Base-by-base conservation (phyloP, 2,797 vertebrate genomes). In the Anisognathus igniventris region DNA sequence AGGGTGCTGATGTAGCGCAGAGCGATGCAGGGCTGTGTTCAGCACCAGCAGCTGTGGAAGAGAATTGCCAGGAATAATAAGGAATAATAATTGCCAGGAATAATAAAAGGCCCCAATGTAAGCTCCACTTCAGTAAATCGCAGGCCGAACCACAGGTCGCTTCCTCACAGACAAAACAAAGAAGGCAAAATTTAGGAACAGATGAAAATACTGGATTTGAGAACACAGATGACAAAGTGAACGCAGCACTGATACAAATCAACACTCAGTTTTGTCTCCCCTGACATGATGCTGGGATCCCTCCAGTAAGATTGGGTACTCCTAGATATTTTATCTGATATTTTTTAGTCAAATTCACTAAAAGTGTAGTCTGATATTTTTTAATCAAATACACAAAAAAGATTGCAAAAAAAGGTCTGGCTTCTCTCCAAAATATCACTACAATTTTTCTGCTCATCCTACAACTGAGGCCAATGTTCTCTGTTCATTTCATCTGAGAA, bases 31-130 rank as follows among this genome's bases (percentile, higher is more conserved):
- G 23, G 18, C 42, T 7, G 62, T 7, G 23, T 9, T 45, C 86
- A 87, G 81, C 71, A 67, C 39, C 65, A 70, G 39, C 87, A 90
- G 91, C 77, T 83, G 90, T 4, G 68, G 85, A 50, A 79, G 57
- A 70, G 48, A 76, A 60, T 8, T 76, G 91, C 44, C 64, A 91
- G 67, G 2, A 72, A 82, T 44, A 75, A 72, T 21, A 51, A 78
- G 37, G 66, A 70, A 40, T 40, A 54, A 54, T 71, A 76, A 64
- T 10, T 70, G 91, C 37, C 48, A 91, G 67, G 1, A 72, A 79
- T 40, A 73, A 66, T 23, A 47, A 79, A 58, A 89, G 48, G 35
- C 45, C 83, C 67, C 53, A 85, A 2, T 1, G 0, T 4, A 61
- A 68, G 64, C 0, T 0, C 23, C 78, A 57, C 64, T 87, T 66